These are phyloP conservation scores for Chaetodon trifascialis DNA, from an alignment of 2,113 vertebrate genomes.

Conservation along the genomic window DNA sequence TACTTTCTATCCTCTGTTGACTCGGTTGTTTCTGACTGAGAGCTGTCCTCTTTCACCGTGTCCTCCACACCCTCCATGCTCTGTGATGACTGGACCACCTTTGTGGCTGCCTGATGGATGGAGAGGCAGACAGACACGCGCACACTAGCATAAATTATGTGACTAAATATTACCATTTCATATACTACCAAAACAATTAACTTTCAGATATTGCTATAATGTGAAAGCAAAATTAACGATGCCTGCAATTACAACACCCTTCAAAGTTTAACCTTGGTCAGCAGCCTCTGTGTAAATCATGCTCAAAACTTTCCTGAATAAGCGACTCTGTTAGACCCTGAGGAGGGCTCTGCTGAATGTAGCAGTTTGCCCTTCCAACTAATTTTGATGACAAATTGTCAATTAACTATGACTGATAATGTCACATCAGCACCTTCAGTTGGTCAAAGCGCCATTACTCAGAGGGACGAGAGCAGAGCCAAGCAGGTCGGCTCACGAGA, in stretches of 20 bases:
- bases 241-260: conserved; percentile 46
- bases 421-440: conserved; percentile 53
- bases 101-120: conserved; percentile 61
- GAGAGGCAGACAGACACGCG: neutral
- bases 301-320: conserved; percentile 50
- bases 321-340: conserved; percentile 21
- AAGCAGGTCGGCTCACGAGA: conserved; percentile 5
- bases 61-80: neutral
- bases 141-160: neutral
- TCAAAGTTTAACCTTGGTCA: conserved; percentile 54
- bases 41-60: neutral
- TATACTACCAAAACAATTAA: conserved; percentile 39
- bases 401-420: conserved; percentile 68
- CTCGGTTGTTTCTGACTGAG: neutral
- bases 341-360: conserved; percentile 41
- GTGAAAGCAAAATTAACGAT: conserved; percentile 52
- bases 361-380: conserved; percentile 65
- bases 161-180: conserved; percentile 24
- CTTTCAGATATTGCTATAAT: conserved; percentile 34
- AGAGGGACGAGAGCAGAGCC: neutral
- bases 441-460: conserved; percentile 37
- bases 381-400: conserved; percentile 67
- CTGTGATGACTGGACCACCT: conserved; percentile 43
- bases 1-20: conserved; percentile 45
- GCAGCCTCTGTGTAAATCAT: conserved; percentile 44